These are phyloP conservation scores for Galbula dea DNA, from an alignment of 2,113 vertebrate genomes.

Conservation along the genomic window DNA sequence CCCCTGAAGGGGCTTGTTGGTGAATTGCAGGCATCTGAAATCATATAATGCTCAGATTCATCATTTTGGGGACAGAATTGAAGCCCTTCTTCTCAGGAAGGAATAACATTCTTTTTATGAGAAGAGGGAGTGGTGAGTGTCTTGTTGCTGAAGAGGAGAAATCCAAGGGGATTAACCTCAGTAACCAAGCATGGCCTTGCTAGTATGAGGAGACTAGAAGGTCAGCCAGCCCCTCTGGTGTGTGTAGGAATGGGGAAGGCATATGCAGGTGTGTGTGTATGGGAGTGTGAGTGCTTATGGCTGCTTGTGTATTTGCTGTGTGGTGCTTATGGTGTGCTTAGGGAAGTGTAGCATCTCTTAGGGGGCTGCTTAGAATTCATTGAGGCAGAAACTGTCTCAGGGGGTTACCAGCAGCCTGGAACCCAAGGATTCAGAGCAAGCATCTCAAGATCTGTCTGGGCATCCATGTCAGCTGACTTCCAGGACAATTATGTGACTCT, in stretches of 20 bases:
- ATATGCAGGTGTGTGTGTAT: not conserved
- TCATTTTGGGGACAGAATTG: conserved; percentile 27
- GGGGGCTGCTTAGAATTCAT: not conserved
- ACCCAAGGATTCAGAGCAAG: not conserved
- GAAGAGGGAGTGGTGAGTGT: not conserved
- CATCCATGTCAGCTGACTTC: not conserved
- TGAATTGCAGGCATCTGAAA: conserved; percentile 62
- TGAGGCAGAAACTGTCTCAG: not conserved
- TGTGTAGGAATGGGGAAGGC: not conserved
- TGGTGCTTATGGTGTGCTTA: not conserved
- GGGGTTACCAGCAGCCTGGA: not conserved
- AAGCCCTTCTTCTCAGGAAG: not conserved
- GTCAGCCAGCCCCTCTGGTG: not conserved
- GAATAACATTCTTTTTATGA: conserved; percentile 6
- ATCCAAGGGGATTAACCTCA: not conserved
- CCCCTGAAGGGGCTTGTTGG: conserved; percentile 65
- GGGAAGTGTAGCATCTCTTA: not conserved
- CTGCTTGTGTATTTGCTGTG: not conserved
- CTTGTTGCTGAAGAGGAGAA: not conserved
- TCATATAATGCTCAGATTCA: conserved; percentile 46
- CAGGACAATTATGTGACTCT: not conserved
- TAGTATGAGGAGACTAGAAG: not conserved
- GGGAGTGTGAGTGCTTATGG: accelerated
- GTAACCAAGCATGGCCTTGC: not conserved
- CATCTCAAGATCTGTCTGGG: not conserved